Base-by-base conservation (phyloP, 2,888 invertebrate genomes). In the Aricia artaxerxes region DNA sequence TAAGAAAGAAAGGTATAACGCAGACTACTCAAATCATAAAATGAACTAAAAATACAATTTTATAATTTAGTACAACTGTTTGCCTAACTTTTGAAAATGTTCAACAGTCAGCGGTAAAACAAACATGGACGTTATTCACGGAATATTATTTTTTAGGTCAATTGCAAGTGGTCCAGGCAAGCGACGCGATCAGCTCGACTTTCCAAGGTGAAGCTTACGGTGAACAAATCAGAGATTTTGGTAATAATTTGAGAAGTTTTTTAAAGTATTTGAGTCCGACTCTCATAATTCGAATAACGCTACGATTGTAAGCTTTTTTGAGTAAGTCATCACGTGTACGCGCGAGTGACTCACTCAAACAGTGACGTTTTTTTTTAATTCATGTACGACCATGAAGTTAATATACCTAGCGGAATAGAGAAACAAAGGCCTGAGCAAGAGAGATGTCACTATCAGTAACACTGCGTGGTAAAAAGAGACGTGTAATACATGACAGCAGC, bases 201-300 rank as follows among this genome's bases (percentile, higher is more conserved):
- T 93, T 92, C 83, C 92, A 92, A 88, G 94, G 94, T 80, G 93
- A 91, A 87, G 89, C 88, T 81, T 94, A 90, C 82, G 93, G 91
- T 79, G 94, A 91, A 85, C 94, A 92, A 85, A 91, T 92, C 83
- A 88, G 91, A 84, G 92, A 91, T 83, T 93, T 91, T 84, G 94
- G 94, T 94, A 88, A 82, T 77, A 64, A 78, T 76, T n/a, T 77
- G 24, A 4, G 13, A 38, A 38, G 69, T 5, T 69, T 69, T 38
- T 69, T 35, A 38, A 38, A 35, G 35, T 38, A 1, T 69, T 69
- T 38, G 13, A 1, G 35, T 3, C 13, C 11, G 1, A 13, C 11
- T 24, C 57, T 78, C 53, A 35, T 78, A 72, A 60, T 64, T 69
- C 11, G 44, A 7, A 44, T 44, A 4, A 13, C 53, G 1, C 53